A percentile compares a stretch with the other conserved stretches of the same genome.
These are phyloP conservation scores for Epinephelus malabaricus DNA, from an alignment of 2,797 vertebrate genomes.

Conservation along the genomic window DNA sequence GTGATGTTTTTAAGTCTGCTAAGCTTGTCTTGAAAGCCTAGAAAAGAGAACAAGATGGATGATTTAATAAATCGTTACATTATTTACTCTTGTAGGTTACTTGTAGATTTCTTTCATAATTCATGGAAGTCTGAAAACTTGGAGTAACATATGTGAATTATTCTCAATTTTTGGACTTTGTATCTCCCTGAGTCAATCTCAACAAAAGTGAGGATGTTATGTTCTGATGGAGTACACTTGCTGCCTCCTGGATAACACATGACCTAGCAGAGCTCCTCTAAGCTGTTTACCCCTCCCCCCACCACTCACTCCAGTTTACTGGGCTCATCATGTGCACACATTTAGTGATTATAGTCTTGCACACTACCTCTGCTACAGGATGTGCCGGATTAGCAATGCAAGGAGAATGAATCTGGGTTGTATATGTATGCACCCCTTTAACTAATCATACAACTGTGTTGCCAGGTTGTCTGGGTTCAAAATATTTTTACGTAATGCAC, in stretches of 20 bases:
- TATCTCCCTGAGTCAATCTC: background rate
- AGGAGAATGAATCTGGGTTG: background rate
- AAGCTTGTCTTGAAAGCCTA: background rate
- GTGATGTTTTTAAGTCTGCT: background rate
- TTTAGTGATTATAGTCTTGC: background rate
- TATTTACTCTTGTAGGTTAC: background rate
- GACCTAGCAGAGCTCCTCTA: slow-evolving; percentile 23
- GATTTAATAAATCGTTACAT: background rate
- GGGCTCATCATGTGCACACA: background rate
- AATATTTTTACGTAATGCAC: background rate
- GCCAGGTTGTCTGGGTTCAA: background rate
- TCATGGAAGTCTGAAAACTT: background rate
- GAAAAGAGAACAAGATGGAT: background rate
- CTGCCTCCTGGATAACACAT: slow-evolving; percentile 10
- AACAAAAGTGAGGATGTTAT: too few species aligned
- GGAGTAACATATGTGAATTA: background rate
- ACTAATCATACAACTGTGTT: background rate
- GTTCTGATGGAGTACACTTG: background rate
- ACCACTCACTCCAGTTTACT: background rate
- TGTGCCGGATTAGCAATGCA: background rate
- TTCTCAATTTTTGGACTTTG: background rate
- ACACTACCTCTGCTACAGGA: background rate
- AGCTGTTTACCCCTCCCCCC: slow-evolving; percentile 19
- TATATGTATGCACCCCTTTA: too few species aligned
- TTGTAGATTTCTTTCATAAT: background rate